Evolutionary conservation across 1,140 invertebrate genomes (phyloP).

Genomic region (Dendrolimus kikuchii): DNA sequence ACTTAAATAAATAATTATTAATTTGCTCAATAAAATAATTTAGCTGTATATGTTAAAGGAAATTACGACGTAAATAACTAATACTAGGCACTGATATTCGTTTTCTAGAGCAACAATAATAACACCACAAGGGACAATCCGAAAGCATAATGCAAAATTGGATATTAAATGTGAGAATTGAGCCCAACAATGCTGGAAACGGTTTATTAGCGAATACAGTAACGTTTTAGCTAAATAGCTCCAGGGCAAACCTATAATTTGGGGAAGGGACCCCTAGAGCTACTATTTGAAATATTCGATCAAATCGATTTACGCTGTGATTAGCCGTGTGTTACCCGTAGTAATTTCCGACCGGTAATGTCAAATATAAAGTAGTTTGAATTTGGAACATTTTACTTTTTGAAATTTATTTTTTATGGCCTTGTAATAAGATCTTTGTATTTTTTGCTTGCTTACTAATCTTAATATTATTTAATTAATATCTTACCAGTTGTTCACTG

Average conservation of each 20-base stretch:
- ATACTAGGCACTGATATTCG: no score
- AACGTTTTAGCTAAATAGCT: slow-evolving; percentile 51
- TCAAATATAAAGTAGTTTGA: no score
- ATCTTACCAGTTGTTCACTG: no score
- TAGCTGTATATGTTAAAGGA: no score
- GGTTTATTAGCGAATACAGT: slow-evolving; percentile 62
- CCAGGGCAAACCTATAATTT: slow-evolving; percentile 61
- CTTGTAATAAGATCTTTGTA: no score
- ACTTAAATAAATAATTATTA: no score
- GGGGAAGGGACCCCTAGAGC: slow-evolving; percentile 34
- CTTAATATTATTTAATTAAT: no score
- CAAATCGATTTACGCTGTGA: slow-evolving; percentile 48
- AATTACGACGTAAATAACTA: no score
- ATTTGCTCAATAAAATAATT: no score
- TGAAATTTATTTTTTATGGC: no score
- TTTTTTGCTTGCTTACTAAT: no score
- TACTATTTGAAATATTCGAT: slow-evolving; percentile 42
- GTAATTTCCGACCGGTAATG: slow-evolving; percentile 6
- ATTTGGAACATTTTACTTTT: no score
- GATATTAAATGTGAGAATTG: slow-evolving; percentile 29
- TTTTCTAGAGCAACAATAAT: background rate
- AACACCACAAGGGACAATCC: slow-evolving; percentile 18
- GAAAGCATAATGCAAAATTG: slow-evolving; percentile 37
- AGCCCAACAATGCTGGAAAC: slow-evolving; percentile 38
- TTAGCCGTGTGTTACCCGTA: slow-evolving; percentile 24